Evolutionary conservation across 2,113 vertebrate species (phyloP).

Genomic region (Aphyosemion australe): DNA sequence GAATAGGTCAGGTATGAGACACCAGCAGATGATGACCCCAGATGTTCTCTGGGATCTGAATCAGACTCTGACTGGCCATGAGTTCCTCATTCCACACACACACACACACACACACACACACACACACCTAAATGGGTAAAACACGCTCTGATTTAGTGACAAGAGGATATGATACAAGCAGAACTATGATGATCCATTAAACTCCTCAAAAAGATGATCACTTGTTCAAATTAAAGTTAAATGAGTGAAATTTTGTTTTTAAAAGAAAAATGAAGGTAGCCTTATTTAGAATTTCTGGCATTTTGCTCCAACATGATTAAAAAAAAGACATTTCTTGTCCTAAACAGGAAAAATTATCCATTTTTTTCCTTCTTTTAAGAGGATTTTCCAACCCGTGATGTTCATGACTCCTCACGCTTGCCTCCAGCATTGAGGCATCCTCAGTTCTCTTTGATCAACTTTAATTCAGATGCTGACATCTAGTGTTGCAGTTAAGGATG

Average conservation of each 20-base stretch:
- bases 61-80: conserved; percentile 65
- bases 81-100: conserved; percentile 58
- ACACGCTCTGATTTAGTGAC: conserved; percentile 42
- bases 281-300: background rate
- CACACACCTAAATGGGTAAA: conserved; percentile 1
- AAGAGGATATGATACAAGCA: conserved; percentile 44
- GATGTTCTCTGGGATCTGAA: conserved; percentile 71
- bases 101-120: conserved; percentile 11
- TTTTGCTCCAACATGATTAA: no score
- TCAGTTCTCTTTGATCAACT: background rate
- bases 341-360: no score
- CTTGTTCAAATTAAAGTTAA: background rate
- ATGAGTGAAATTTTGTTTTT: no score
- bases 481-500: conserved; percentile 33
- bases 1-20: conserved; percentile 59
- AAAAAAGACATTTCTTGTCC: no score
- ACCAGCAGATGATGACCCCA: conserved; percentile 64
- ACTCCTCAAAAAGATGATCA: conserved; percentile 25
- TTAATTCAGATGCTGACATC: conserved; percentile 53
- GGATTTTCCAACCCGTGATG: background rate
- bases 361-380: no score
- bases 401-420: background rate
- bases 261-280: background rate
- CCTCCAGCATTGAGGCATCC: no score
- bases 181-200: conserved; percentile 14